phyloP scores from a whole-genome alignment of 2,888 invertebrate species.

The Suillia variegata region DNA sequence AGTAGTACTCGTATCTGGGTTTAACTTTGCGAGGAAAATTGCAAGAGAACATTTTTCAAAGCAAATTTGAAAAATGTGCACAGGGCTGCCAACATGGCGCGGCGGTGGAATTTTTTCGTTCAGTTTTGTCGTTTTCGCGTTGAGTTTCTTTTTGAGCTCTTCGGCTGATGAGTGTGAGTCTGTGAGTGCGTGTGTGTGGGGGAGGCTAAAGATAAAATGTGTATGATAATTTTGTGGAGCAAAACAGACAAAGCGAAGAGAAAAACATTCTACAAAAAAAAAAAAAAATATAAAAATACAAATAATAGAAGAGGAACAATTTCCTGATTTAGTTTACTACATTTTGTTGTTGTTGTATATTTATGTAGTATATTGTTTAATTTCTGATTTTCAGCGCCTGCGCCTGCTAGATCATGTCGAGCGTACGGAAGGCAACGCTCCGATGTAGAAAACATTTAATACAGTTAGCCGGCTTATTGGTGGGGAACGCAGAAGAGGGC shows the following conservation, averaged over 20 bases:
- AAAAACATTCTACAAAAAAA: no score
- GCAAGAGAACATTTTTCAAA: slow-evolving; percentile 3
- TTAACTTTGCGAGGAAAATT: slow-evolving; percentile 12
- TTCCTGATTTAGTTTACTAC: no score
- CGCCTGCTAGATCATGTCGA: no score
- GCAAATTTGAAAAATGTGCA: neutral
- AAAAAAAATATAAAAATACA: no score
- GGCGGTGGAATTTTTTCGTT: neutral
- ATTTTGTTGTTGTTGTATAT: no score
- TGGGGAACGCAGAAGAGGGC: no score
- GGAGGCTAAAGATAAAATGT: neutral
- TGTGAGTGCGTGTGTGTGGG: neutral
- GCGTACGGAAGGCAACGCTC: no score
- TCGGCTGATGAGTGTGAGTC: neutral
- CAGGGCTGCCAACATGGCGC: neutral
- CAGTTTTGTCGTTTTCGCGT: neutral
- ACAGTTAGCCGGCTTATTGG: no score
- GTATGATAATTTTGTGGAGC: neutral
- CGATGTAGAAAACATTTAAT: no score
- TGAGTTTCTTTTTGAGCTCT: neutral
- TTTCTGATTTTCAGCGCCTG: no score
- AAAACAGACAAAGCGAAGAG: neutral
- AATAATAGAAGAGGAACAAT: no score
- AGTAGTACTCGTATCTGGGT: slow-evolving; percentile 3
- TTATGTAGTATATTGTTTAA: no score